Evolutionary conservation across 2,888 invertebrate species (phyloP).

Genomic region (Hyalella azteca): DNA sequence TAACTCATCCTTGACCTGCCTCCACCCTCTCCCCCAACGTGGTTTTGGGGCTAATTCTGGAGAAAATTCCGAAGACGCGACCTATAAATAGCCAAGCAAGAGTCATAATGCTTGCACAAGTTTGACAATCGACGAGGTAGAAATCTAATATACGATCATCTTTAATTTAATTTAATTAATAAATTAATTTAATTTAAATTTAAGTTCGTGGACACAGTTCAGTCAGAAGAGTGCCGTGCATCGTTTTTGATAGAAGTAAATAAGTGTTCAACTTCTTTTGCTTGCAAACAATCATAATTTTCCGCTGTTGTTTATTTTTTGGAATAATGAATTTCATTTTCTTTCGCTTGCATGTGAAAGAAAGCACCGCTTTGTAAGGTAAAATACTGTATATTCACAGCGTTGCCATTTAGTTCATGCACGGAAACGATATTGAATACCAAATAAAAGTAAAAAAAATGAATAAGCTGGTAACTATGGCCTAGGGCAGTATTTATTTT

Average conservation of each 20-base stretch:
- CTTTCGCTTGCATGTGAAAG: not conserved
- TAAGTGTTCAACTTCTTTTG: not conserved
- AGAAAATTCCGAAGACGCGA: too few relatives aligned
- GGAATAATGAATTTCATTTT: not conserved
- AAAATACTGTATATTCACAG: too few relatives aligned
- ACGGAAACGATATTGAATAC: too few relatives aligned
- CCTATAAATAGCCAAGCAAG: too few relatives aligned
- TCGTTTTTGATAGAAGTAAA: not conserved
- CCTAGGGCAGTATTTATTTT: too few relatives aligned
- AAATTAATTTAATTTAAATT: not conserved
- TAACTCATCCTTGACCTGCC: too few relatives aligned
- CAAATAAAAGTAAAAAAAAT: too few relatives aligned
- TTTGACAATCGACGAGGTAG: not conserved
- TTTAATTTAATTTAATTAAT: not conserved
- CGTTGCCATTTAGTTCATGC: too few relatives aligned
- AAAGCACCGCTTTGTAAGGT: not conserved
- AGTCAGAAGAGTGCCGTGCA: too few relatives aligned
- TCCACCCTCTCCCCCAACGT: too few relatives aligned
- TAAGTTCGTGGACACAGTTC: not conserved
- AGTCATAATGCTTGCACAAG: not conserved
- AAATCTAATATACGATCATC: not conserved
- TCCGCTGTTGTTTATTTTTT: not conserved
- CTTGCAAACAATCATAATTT: not conserved
- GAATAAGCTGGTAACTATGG: too few relatives aligned
- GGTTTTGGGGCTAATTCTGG: too few relatives aligned